Conservation (phyloP, 1,140 invertebrate species). For the Cydia strobilella region DNA sequence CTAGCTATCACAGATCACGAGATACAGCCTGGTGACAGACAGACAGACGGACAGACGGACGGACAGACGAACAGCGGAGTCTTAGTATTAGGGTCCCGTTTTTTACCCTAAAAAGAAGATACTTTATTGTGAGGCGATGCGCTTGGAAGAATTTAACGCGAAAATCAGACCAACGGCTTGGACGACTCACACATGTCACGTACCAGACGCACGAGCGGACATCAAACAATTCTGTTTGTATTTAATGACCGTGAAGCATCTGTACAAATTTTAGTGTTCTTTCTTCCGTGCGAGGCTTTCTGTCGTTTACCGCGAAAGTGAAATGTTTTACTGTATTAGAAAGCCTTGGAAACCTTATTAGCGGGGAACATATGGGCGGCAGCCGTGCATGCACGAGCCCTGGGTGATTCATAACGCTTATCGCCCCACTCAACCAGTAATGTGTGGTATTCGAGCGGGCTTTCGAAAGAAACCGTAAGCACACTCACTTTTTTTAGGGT, state of each 20-base stretch:
- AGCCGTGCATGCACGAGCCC: background rate
- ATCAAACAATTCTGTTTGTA: slow-evolving; percentile 29
- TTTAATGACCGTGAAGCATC: slow-evolving; percentile 31
- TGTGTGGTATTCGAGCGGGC: background rate
- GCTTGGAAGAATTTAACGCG: background rate
- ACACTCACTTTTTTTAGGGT: too few relatives aligned
- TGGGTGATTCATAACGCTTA: slow-evolving; percentile 1
- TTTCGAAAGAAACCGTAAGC: background rate
- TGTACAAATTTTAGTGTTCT: slow-evolving; percentile 22
- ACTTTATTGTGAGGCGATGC: background rate
- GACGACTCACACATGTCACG: slow-evolving; percentile 25
- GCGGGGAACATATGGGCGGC: slow-evolving; percentile 7
- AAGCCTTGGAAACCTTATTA: slow-evolving; percentile 30
- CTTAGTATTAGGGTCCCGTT: too few relatives aligned
- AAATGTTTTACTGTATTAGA: slow-evolving; percentile 21
- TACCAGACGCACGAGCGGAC: slow-evolving; percentile 22
- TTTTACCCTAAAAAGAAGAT: too few relatives aligned
- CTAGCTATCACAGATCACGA: too few relatives aligned
- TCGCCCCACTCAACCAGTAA: background rate
- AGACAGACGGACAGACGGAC: too few relatives aligned
- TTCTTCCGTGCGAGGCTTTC: slow-evolving; percentile 24
- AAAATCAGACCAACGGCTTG: background rate
- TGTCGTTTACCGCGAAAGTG: slow-evolving; percentile 29
- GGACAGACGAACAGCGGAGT: too few relatives aligned
- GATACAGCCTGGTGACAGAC: too few relatives aligned